phyloP scores from a whole-genome alignment of 2,888 invertebrate species.

The Argyresthia goedartella region DNA sequence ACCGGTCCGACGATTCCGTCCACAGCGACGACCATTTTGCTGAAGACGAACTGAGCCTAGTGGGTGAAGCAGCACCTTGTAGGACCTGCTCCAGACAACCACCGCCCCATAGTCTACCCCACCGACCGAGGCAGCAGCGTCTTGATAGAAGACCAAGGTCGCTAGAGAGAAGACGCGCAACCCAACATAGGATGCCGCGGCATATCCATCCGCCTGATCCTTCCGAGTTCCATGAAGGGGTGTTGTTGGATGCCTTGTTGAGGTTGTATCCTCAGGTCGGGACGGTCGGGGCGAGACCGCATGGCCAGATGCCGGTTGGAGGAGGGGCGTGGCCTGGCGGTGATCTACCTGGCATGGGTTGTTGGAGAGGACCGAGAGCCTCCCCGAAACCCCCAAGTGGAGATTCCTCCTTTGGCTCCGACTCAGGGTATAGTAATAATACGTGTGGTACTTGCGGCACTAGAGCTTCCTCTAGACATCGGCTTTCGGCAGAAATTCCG shows the following conservation, averaged over 20 bases:
- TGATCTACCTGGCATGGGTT: conserved; percentile 70
- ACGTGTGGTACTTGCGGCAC: conserved; percentile 80
- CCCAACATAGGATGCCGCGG: conserved; percentile 54
- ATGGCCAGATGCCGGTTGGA: conserved; percentile 57
- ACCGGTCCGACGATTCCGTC: conserved; percentile 69
- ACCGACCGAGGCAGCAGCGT: conserved; percentile 72
- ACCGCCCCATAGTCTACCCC: conserved; percentile 63
- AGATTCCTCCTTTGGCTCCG: conserved; percentile 85
- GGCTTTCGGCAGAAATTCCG: conserved; percentile 60
- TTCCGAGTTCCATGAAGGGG: conserved; percentile 85
- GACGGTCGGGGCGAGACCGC: conserved; percentile 71
- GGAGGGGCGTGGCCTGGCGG: conserved; percentile 80
- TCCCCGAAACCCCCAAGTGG: conserved; percentile 75
- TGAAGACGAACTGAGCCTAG: conserved; percentile 81
- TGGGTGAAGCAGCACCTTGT: conserved; percentile 60
- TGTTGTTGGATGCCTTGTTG: conserved; percentile 79
- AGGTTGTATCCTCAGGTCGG: conserved; percentile 81
- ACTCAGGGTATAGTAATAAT: conserved; percentile 88
- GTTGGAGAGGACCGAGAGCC: conserved; percentile 65
- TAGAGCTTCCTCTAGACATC: conserved; percentile 65
- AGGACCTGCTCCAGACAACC: conserved; percentile 64
- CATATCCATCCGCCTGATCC: conserved; percentile 78
- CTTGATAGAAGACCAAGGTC: conserved; percentile 70
- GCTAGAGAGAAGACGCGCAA: conserved; percentile 60
- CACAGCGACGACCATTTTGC: conserved; percentile 89